Conservation (phyloP, 2,113 vertebrate species). For the Athene noctua region DNA sequence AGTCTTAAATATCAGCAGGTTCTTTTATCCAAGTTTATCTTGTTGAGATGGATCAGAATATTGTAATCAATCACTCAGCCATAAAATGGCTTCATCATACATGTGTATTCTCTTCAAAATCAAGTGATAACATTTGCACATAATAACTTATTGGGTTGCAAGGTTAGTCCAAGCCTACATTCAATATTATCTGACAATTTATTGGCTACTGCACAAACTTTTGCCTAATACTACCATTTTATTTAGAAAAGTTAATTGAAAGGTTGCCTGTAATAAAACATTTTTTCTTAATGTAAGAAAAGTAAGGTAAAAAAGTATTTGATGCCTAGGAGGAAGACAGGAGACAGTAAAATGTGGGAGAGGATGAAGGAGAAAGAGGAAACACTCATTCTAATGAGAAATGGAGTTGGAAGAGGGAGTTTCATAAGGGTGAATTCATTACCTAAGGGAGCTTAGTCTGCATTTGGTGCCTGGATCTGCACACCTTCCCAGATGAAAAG, state of each 20-base stretch:
- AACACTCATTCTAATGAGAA: neutral
- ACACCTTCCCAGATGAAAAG: neutral
- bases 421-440: neutral
- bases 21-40: conserved; percentile 77
- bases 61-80: conserved; percentile 67
- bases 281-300: neutral
- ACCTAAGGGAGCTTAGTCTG: neutral
- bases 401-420: neutral
- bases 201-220: conserved; percentile 70
- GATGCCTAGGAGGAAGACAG: neutral
- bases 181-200: conserved; percentile 73
- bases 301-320: neutral
- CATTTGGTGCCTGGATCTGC: neutral
- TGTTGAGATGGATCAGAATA: conserved; percentile 50
- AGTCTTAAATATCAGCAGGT: conserved; percentile 73
- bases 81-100: conserved; percentile 71
- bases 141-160: conserved; percentile 68
- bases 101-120: conserved; percentile 71
- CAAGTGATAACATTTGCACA: conserved; percentile 72
- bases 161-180: conserved; percentile 52
- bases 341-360: neutral
- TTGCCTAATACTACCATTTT: conserved; percentile 67
- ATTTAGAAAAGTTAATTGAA: conserved; percentile 66
- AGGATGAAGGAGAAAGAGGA: neutral
- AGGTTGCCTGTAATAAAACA: conserved; percentile 15